phyloP scores from a whole-genome alignment of 23 tunicate genomes.

The Styela plicata region DNA sequence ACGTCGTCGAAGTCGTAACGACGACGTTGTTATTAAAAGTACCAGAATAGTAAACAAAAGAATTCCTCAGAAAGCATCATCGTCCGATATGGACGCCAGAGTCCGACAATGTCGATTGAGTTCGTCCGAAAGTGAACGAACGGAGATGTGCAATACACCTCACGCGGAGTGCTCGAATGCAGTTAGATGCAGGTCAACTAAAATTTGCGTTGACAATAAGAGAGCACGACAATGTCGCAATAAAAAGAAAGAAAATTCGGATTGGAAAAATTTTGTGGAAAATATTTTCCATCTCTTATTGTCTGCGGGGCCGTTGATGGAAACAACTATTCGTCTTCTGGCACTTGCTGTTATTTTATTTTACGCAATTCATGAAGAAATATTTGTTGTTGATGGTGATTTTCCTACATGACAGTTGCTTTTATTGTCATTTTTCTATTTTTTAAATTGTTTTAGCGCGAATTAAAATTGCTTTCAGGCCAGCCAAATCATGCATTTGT shows the following conservation, averaged over 20 bases:
- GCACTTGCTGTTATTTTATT: neutral
- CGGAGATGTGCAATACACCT: neutral
- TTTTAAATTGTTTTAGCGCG: no score
- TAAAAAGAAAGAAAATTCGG: neutral
- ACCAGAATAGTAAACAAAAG: neutral
- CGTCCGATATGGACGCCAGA: neutral
- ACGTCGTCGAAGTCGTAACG: neutral
- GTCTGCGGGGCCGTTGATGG: neutral
- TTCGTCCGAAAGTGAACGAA: neutral
- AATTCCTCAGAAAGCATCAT: neutral
- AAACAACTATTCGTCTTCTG: neutral
- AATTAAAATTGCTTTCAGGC: no score
- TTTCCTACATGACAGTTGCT: neutral
- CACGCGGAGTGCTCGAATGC: neutral
- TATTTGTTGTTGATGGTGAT: conserved; percentile 12
- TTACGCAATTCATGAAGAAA: neutral
- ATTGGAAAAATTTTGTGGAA: neutral
- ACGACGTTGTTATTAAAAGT: neutral
- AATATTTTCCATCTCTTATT: neutral
- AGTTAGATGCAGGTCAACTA: neutral
- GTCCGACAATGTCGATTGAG: neutral
- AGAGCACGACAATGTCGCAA: neutral
- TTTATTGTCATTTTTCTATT: neutral
- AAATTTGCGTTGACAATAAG: neutral
- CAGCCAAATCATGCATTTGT: no score